Conservation (phyloP, 2,113 vertebrate species). For the Pitta sordida region DNA sequence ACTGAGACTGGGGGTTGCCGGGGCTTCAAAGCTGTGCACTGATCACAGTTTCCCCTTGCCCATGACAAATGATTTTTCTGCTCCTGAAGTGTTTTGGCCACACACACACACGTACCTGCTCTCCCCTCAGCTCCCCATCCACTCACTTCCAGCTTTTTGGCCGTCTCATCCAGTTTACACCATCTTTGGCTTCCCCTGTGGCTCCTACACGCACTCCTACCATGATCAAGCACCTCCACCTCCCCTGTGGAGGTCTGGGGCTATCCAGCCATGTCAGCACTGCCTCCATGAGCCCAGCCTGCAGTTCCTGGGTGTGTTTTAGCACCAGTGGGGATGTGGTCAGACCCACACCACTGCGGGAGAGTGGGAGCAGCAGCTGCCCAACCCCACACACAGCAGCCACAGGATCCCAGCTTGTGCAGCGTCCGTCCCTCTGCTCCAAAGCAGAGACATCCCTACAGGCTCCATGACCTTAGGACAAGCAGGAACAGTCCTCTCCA, state of each 20-base stretch:
- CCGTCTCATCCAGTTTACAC: neutral
- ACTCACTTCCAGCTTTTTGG: neutral
- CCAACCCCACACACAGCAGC: rapidly evolving
- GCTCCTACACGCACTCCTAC: neutral
- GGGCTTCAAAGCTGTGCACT: neutral
- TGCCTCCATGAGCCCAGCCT: rapidly evolving
- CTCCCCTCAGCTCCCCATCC: neutral
- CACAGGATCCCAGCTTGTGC: neutral
- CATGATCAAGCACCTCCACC: rapidly evolving
- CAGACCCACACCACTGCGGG: rapidly evolving
- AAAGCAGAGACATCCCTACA: neutral
- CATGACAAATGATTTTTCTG: rapidly evolving
- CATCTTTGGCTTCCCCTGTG: neutral
- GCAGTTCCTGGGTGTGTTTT: neutral
- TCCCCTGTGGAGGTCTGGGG: neutral
- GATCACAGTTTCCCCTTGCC: neutral
- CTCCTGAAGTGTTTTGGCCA: neutral
- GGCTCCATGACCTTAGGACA: neutral
- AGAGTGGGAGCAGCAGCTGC: neutral
- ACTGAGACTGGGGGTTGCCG: neutral
- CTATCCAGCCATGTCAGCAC: neutral
- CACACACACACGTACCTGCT: rapidly evolving
- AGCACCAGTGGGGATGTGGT: neutral
- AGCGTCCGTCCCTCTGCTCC: neutral
- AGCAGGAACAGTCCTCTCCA: neutral